phyloP scores from a whole-genome alignment of 2,113 vertebrate genomes.

The Alethe diademata region DNA sequence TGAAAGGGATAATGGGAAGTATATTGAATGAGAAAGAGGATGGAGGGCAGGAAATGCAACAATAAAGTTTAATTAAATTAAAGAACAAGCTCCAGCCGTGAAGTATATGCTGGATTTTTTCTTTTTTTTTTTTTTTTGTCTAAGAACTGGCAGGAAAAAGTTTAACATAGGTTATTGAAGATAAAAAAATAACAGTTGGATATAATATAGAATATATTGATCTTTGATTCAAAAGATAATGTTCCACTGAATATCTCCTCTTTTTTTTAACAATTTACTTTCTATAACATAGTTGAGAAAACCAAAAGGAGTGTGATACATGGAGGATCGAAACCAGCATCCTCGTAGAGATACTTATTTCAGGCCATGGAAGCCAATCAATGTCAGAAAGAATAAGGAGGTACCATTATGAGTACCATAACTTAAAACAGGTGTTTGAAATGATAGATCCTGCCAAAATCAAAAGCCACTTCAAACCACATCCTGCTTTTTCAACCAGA shows the following conservation, averaged over 20 bases:
- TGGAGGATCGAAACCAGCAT: background rate
- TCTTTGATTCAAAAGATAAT: constrained; percentile 35
- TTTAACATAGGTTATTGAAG: constrained; percentile 31
- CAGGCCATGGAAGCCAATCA: background rate
- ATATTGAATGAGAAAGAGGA: constrained; percentile 34
- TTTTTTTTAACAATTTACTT: background rate
- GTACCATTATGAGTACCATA: background rate
- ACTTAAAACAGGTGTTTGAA: background rate
- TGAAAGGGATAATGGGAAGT: constrained; percentile 42
- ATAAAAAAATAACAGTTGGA: constrained; percentile 32
- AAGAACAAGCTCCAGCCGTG: constrained; percentile 44
- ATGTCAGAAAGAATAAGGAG: background rate
- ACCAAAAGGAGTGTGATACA: background rate
- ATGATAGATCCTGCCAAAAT: background rate
- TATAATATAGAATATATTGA: background rate
- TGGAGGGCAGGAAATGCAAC: constrained; percentile 16
- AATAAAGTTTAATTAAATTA: constrained; percentile 65
- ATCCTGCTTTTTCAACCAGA: background rate
- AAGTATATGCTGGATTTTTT: background rate
- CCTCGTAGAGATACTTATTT: background rate
- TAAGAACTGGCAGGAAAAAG: background rate
- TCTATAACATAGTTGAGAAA: background rate
- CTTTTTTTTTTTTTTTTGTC: background rate
- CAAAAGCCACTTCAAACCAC: background rate
- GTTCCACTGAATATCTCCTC: background rate